A percentile compares a stretch with the other conserved stretches of the same genome.
phyloP scores from a whole-genome alignment of 2,113 vertebrate genomes.

The Neoarius graeffei region DNA sequence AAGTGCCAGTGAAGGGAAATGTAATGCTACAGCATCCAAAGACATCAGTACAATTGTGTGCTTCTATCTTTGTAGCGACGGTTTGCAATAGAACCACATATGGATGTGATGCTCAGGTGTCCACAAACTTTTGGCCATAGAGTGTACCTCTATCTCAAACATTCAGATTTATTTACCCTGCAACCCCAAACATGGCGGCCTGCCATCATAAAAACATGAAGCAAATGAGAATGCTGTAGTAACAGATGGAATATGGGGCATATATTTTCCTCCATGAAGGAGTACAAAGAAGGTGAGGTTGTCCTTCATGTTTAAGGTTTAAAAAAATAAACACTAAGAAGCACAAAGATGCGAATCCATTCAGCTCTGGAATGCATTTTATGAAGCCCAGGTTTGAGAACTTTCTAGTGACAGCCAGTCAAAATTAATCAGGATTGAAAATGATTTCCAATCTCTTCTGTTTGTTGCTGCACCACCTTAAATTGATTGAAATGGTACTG shows the following conservation, averaged over 20 bases:
- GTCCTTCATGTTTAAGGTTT: conserved; percentile 16
- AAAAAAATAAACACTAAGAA: too few relatives aligned
- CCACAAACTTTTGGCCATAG: neutral
- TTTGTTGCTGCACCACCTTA: neutral
- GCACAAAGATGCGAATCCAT: neutral
- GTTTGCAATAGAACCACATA: neutral
- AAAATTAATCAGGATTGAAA: conserved; percentile 68
- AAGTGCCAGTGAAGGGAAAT: too few relatives aligned
- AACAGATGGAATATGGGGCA: neutral
- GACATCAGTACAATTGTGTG: neutral
- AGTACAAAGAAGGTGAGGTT: neutral
- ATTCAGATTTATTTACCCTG: too few relatives aligned
- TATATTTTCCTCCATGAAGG: neutral
- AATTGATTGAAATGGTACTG: conserved; percentile 9
- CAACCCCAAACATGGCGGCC: too few relatives aligned
- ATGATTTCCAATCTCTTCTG: conserved; percentile 50
- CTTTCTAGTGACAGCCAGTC: conserved; percentile 64
- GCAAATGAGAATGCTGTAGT: neutral
- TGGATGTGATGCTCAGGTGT: neutral
- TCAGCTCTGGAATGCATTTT: conserved; percentile 8
- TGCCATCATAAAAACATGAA: neutral
- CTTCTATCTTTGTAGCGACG: neutral
- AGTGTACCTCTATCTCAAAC: neutral
- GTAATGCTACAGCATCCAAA: neutral
- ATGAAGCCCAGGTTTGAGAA: conserved; percentile 51